These are phyloP conservation scores for Pica pica DNA, from an alignment of 2,113 vertebrate genomes.

Conservation along the genomic window DNA sequence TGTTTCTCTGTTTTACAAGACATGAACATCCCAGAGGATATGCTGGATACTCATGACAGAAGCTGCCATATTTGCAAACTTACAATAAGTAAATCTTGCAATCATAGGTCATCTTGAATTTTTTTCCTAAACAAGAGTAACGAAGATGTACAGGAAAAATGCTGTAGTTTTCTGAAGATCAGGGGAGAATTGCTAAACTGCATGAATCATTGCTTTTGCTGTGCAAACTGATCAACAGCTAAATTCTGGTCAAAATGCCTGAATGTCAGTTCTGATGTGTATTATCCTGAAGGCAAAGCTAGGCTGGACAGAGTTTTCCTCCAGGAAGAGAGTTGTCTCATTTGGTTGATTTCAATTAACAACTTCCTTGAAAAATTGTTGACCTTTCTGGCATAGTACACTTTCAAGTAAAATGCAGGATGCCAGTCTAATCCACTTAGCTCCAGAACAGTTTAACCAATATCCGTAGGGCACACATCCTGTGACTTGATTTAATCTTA, in stretches of 20 bases:
- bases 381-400: conserved; percentile 50
- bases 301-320: not conserved
- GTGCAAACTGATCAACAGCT: not conserved
- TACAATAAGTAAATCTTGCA: not conserved
- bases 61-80: not conserved
- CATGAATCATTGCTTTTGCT: not conserved
- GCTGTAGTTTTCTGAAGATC: not conserved
- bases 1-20: not conserved
- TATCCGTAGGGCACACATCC: conserved; percentile 55
- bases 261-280: not conserved
- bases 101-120: not conserved
- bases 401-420: conserved; percentile 46
- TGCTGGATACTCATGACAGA: not conserved
- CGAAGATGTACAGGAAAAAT: not conserved
- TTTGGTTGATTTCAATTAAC: conserved; percentile 65
- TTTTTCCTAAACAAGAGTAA: not conserved
- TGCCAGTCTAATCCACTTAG: conserved; percentile 65
- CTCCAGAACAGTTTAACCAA: conserved; percentile 57
- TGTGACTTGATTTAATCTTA: conserved; percentile 69
- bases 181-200: not conserved
- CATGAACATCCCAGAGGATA: not conserved
- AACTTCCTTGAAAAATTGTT: conserved; percentile 51
- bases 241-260: not conserved
- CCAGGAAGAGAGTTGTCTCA: conserved; percentile 38
- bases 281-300: not conserved